A percentile compares a stretch with the other conserved stretches of the same genome.
Evolutionary conservation across 1,140 invertebrate species (phyloP).

Genomic region (Calephelis nemesis): DNA sequence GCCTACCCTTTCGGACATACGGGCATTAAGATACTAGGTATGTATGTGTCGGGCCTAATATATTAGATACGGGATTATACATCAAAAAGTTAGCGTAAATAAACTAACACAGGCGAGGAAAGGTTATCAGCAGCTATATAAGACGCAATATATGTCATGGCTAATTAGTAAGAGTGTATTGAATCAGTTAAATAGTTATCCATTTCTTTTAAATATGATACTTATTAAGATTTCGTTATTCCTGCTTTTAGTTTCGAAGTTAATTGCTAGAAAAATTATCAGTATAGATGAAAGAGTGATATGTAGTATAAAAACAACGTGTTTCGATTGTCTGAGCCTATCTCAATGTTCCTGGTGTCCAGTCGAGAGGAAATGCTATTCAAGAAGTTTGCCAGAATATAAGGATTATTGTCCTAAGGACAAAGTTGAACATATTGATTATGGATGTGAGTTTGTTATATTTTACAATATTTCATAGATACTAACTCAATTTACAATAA

Average conservation of each 20-base stretch:
- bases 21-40: too few species aligned
- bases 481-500: not conserved
- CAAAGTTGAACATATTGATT: constrained; percentile 41
- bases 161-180: constrained; percentile 29
- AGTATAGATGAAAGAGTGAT: constrained; percentile 51
- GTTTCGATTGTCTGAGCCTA: constrained; percentile 57
- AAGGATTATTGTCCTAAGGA: constrained; percentile 44
- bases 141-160: constrained; percentile 49
- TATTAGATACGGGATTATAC: constrained; percentile 1
- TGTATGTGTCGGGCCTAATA: not conserved
- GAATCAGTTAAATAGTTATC: constrained; percentile 11
- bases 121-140: constrained; percentile 63
- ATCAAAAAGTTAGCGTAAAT: constrained; percentile 32
- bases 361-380: constrained; percentile 54
- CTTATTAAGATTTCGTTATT: constrained; percentile 13
- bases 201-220: constrained; percentile 19
- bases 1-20: too few species aligned
- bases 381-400: constrained; percentile 37
- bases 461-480: not conserved
- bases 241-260: constrained; percentile 18
- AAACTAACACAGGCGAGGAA: constrained; percentile 38
- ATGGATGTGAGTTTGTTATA: constrained; percentile 54
- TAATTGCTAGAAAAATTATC: constrained; percentile 29
- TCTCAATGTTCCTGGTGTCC: constrained; percentile 64
- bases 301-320: constrained; percentile 57